Evolutionary conservation across 2,113 vertebrate species (phyloP).

Genomic region (Dascyllus trimaculatus): DNA sequence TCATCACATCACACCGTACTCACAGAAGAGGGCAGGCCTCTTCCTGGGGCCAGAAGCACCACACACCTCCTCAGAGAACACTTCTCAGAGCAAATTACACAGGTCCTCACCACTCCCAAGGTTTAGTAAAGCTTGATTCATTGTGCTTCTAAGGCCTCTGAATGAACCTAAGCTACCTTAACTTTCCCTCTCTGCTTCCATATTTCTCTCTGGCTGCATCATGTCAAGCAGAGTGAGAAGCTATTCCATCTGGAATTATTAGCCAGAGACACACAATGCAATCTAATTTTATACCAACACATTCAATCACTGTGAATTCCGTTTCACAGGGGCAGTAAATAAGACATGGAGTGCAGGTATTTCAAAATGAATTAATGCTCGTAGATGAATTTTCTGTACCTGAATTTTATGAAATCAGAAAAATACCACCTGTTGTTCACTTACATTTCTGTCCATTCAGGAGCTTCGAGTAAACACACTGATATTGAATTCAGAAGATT

Average conservation of each 20-base stretch:
- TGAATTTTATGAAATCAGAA: constrained; percentile 79
- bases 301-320: constrained; percentile 79
- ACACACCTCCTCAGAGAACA: constrained; percentile 73
- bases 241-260: constrained; percentile 84
- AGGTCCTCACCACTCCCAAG: constrained; percentile 71
- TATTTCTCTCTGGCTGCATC: constrained; percentile 73
- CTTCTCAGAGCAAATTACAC: constrained; percentile 77
- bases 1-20: constrained; percentile 73
- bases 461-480: constrained; percentile 78
- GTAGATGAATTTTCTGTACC: constrained; percentile 67
- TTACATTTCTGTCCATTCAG: constrained; percentile 73
- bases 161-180: constrained; percentile 77
- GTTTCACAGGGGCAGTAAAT: constrained; percentile 76
- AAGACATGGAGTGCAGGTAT: constrained; percentile 72
- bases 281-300: constrained; percentile 81
- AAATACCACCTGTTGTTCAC: constrained; percentile 72
- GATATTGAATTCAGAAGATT: constrained; percentile 78
- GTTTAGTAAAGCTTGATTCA: constrained; percentile 80
- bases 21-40: constrained; percentile 67
- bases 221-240: constrained; percentile 75
- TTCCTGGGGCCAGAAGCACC: constrained; percentile 66
- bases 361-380: constrained; percentile 77
- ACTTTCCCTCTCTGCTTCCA: constrained; percentile 70
- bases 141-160: constrained; percentile 68
- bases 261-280: constrained; percentile 82